Evolutionary conservation across 1,140 invertebrate genomes (phyloP), one percentile per base, ranked within the genome.

Genomic region (Pseudomyrmex gracilis): DNA sequence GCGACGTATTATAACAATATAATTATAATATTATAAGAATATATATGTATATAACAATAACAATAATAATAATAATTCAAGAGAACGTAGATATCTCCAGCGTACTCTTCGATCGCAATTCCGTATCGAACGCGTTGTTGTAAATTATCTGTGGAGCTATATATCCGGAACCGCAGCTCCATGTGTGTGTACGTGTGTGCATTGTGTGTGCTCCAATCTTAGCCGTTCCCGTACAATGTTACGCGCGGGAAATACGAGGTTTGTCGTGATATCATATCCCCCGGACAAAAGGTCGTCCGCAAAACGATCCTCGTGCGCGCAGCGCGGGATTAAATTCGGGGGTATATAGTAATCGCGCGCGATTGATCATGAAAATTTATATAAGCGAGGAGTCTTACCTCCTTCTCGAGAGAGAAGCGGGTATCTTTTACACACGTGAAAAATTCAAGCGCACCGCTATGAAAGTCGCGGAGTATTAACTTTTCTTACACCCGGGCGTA

Each of bases 181-280:
- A 34, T 34, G 34, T 34, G 5, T 34, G 34, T 45, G 34, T 43
- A 24, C 22, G 5, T 34, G 34, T 45, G 34, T 43, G 43, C 22
- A 55, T 15, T 49, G 53, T 20, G 51, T 58, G 34, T 49, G 53
- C 17, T 71, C 53, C 58, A 80, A 80, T 80, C 66, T 80, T 58
- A 71, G 58, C 76, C 58, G 20, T 47, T 47, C 10, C 53, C 15
- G 43, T 67, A 57, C 24, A 22, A n/a, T 15, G 20, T 68, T 34
- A 63, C 47, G 60, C 15, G 64, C 20, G 20, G 47, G 58, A 70
- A 3, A 20, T 20, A 4, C 17, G 43, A 58, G 43, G 13, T 34
- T 34, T 34, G 34, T 34, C 61, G 17, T 70, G 43, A n/a, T 70
- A 34, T 24, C 15, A 24, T 58, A 49, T 58, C n/a, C 43, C 43